phyloP scores from a whole-genome alignment of 2,888 invertebrate species.

The Polymixis flavicincta region DNA sequence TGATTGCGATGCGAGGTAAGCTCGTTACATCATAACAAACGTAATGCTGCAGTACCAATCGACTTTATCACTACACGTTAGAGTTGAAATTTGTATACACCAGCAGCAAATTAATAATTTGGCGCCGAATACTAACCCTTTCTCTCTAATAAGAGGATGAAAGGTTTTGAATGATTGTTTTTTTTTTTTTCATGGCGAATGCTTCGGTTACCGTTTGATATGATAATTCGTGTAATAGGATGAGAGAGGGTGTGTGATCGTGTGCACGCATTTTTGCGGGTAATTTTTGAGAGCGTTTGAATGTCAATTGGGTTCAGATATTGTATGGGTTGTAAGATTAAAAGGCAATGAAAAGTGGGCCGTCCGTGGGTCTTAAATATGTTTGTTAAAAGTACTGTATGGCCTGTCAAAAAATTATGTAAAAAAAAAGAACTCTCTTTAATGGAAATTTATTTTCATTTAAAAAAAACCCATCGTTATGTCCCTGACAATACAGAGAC shows the following conservation, averaged over 20 bases:
- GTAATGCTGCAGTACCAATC: slow-evolving; percentile 53
- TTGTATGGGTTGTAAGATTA: slow-evolving; percentile 46
- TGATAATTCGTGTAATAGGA: slow-evolving; percentile 88
- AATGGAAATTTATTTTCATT: neutral
- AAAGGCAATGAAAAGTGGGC: slow-evolving; percentile 34
- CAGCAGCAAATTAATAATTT: slow-evolving; percentile 51
- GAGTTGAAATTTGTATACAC: slow-evolving; percentile 68
- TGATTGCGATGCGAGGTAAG: slow-evolving; percentile 85
- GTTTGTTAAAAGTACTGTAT: neutral
- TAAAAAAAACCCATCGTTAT: neutral
- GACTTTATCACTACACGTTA: slow-evolving; percentile 62
- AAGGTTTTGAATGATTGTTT: slow-evolving; percentile 86
- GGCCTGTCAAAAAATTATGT: neutral
- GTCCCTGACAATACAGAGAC: slow-evolving; percentile 17
- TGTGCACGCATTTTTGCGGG: slow-evolving; percentile 83
- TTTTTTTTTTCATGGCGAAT: slow-evolving; percentile 81
- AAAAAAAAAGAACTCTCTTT: too few relatives aligned
- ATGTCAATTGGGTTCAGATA: slow-evolving; percentile 56
- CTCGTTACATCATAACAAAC: slow-evolving; percentile 77
- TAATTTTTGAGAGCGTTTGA: slow-evolving; percentile 73
- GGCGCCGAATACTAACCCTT: slow-evolving; percentile 80
- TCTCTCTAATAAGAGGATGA: slow-evolving; percentile 87
- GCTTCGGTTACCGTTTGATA: slow-evolving; percentile 87
- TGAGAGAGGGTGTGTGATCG: slow-evolving; percentile 77
- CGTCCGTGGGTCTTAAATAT: neutral